Evolutionary conservation across 2,113 vertebrate species (phyloP).

Genomic region (Balaeniceps rex): DNA sequence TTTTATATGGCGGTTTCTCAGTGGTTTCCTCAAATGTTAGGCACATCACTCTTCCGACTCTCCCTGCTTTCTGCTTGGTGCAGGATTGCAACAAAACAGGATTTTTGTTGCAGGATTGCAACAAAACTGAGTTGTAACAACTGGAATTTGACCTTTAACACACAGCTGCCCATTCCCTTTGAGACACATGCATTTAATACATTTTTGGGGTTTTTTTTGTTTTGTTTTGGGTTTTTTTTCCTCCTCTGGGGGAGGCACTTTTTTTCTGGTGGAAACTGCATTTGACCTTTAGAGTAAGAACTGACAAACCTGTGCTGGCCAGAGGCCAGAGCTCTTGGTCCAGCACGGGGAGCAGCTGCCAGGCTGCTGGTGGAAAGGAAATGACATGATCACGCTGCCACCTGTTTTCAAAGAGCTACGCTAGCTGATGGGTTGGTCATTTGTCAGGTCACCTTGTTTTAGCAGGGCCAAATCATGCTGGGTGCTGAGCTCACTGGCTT

Average conservation of each 20-base stretch:
- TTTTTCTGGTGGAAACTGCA: not conserved
- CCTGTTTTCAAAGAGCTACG: not conserved
- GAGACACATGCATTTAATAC: not conserved
- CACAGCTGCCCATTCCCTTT: not conserved
- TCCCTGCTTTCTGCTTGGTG: not conserved
- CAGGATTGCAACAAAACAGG: slow-evolving; percentile 1
- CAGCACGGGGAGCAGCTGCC: not conserved
- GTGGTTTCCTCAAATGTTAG: not conserved
- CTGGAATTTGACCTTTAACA: slow-evolving; percentile 43
- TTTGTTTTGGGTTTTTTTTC: too few species aligned
- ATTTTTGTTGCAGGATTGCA: not conserved
- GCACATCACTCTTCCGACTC: not conserved
- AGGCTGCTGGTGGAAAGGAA: slow-evolving; percentile 35
- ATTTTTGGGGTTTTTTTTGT: not conserved
- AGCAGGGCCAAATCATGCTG: not conserved
- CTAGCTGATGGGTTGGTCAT: not conserved
- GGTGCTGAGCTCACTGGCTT: not conserved
- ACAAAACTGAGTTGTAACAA: not conserved
- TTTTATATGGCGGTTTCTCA: not conserved
- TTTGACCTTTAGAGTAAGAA: not conserved
- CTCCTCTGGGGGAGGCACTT: not conserved
- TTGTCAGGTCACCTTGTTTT: slow-evolving; percentile 30
- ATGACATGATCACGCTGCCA: not conserved
- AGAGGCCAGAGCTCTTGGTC: not conserved
- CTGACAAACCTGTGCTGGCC: slow-evolving; percentile 7